A percentile compares a stretch with the other conserved stretches of the same genome.
Evolutionary conservation across 1,140 invertebrate species (phyloP).

Genomic region (Centruroides sculpturatus): DNA sequence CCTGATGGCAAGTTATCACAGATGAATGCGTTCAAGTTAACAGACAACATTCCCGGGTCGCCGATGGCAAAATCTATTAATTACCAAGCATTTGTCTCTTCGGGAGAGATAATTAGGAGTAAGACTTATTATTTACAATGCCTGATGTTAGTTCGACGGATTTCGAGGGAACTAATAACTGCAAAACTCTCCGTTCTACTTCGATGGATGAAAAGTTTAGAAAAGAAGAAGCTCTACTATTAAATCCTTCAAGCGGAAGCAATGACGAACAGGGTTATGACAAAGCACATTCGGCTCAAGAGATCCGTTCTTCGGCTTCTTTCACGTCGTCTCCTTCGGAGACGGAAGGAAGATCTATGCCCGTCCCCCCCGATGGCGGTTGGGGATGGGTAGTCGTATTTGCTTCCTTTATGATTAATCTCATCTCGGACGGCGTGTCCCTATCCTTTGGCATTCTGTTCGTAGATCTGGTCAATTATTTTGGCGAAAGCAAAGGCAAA

Average conservation of each 20-base stretch:
- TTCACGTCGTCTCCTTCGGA: background rate
- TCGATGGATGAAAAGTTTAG: background rate
- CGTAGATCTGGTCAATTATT: constrained; percentile 71
- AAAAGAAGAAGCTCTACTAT: background rate
- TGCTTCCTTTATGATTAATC: constrained; percentile 72
- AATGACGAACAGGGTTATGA: background rate
- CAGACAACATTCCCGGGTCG: too few relatives aligned
- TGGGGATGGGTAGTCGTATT: constrained; percentile 58
- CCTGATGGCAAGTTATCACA: too few relatives aligned
- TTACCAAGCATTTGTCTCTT: too few relatives aligned
- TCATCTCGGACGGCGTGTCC: constrained; percentile 87
- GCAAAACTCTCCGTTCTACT: background rate
- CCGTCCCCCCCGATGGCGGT: constrained; percentile 33
- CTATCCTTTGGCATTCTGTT: constrained; percentile 85
- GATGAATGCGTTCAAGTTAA: too few relatives aligned
- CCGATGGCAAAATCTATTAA: too few relatives aligned
- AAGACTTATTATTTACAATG: too few relatives aligned
- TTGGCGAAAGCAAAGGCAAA: constrained; percentile 59
- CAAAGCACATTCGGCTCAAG: background rate
- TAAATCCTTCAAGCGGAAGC: background rate
- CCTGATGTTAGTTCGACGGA: background rate
- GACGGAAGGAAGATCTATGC: constrained; percentile 5
- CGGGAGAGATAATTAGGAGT: too few relatives aligned
- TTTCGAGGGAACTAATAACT: background rate
- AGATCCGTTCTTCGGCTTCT: background rate